Conservation (phyloP, 2,113 vertebrate species). For the Mormoops blainvillei region DNA sequence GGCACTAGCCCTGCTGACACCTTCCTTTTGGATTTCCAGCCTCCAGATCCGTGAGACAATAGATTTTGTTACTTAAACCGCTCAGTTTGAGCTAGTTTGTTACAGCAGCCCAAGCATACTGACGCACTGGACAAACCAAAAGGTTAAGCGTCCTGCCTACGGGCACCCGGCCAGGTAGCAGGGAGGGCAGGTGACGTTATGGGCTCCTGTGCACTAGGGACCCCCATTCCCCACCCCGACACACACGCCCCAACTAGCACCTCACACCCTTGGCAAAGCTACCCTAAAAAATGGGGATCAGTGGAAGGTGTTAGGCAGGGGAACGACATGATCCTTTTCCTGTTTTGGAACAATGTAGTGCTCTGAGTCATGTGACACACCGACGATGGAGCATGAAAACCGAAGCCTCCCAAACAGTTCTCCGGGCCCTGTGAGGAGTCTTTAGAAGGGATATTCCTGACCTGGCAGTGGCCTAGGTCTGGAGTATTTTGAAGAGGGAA, state of each 20-base stretch:
- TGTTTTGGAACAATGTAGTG: neutral
- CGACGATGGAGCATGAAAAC: neutral
- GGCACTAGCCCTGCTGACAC: neutral
- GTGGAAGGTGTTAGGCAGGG: neutral
- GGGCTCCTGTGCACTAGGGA: neutral
- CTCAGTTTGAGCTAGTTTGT: neutral
- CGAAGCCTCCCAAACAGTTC: neutral
- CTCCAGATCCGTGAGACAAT: neutral
- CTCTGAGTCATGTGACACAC: neutral
- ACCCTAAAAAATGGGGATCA: neutral
- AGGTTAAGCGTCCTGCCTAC: neutral
- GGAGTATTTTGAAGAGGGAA: neutral
- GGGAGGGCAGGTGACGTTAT: neutral
- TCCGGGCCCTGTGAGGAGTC: neutral
- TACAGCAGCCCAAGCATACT: neutral
- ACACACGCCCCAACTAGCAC: neutral
- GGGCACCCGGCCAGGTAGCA: neutral
- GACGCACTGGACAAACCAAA: neutral
- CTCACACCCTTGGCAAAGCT: neutral
- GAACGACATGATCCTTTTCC: neutral
- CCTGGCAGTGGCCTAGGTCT: neutral
- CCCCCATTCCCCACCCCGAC: fast-evolving
- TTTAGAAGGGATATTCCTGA: neutral
- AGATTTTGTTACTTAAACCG: neutral
- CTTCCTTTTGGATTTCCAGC: neutral